These are phyloP conservation scores for Eupeodes luniger DNA, from an alignment of 2,888 invertebrate species.

Conservation along the genomic window DNA sequence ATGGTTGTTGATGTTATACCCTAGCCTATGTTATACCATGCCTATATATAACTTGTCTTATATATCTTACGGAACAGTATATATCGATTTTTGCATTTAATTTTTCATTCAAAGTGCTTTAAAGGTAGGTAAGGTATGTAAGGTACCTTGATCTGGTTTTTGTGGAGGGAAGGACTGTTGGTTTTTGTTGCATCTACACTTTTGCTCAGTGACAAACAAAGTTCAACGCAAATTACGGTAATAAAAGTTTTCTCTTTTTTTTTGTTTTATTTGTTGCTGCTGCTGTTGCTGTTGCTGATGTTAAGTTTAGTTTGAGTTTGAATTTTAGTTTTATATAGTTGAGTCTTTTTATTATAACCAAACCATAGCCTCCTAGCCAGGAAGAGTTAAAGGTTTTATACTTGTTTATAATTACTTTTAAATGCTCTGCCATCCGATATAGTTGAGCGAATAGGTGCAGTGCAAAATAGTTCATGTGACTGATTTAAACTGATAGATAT, in stretches of 20 bases:
- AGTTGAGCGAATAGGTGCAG: constrained; percentile 16
- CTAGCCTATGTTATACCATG: too few relatives aligned
- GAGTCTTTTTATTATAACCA: constrained; percentile 1
- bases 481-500: constrained; percentile 57
- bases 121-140: too few relatives aligned
- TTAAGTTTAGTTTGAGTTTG: constrained; percentile 2
- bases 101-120: constrained; percentile 13
- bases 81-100: constrained; percentile 60
- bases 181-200: neutral
- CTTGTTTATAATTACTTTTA: constrained; percentile 51
- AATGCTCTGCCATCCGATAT: constrained; percentile 53
- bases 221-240: constrained; percentile 63
- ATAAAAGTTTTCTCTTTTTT: constrained; percentile 49
- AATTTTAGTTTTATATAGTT: neutral
- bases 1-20: too few relatives aligned
- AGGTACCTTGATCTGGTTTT: constrained; percentile 71
- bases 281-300: too few relatives aligned
- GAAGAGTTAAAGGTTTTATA: constrained; percentile 46
- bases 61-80: constrained; percentile 26
- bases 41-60: too few relatives aligned
- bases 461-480: constrained; percentile 48
- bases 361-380: constrained; percentile 20
- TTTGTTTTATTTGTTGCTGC: neutral
- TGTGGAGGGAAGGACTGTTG: constrained; percentile 33
- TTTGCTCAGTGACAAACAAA: constrained; percentile 56